phyloP scores from a whole-genome alignment of 2,888 invertebrate species.

The Nebria salina region DNA sequence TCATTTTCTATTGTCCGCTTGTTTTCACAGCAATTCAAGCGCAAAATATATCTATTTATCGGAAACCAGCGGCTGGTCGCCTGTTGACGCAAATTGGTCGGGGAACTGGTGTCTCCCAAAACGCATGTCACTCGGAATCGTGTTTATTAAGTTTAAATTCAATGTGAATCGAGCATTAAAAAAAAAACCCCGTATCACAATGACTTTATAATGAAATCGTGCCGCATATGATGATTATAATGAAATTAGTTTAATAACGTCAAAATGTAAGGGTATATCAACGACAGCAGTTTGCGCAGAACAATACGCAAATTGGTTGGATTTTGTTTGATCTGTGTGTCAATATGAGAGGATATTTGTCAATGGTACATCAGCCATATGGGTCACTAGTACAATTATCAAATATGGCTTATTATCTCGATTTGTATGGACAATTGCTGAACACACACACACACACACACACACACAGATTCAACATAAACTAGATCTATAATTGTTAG shows the following conservation, averaged over 20 bases:
- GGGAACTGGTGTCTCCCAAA: no score
- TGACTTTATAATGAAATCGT: neutral
- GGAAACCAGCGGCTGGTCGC: no score
- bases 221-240: neutral
- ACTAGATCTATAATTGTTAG: neutral
- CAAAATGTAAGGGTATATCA: neutral
- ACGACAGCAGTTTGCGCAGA: neutral
- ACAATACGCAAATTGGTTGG: neutral
- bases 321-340: neutral
- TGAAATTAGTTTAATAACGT: neutral
- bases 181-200: neutral
- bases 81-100: no score
- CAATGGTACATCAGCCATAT: conserved; percentile 4
- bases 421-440: conserved; percentile 7
- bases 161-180: no score
- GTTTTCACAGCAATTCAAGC: neutral
- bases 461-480: neutral
- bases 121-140: no score
- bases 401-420: conserved; percentile 17
- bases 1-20: neutral
- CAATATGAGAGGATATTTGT: neutral
- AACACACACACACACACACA: neutral
- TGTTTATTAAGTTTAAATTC: no score
- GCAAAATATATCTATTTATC: neutral
- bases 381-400: conserved; percentile 12